Evolutionary conservation across 1,140 invertebrate species (phyloP), one percentile per base, ranked within the genome.

Genomic region (Trichonephila clavipes): DNA sequence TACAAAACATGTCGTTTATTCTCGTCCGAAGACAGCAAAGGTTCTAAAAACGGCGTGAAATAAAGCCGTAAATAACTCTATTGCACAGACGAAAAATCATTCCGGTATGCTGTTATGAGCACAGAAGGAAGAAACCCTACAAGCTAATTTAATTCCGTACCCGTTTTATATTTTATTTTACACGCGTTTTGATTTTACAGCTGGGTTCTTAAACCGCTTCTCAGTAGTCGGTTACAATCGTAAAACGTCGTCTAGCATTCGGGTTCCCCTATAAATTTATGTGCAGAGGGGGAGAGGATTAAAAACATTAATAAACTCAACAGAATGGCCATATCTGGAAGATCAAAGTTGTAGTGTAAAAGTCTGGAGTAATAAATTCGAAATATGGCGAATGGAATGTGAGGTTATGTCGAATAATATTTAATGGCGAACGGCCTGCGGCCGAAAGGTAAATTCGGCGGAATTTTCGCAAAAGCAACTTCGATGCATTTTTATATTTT

Each of bases 81-180:
- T 58, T 24, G 34, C 88, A 72, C 88, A 77, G 88, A 88, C 62
- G 86, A 88, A 88, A 88, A 64, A 88, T 88, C 86, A 88, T 88
- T 88, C 44, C 86, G 62, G 86, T 51, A 34, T n/a, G 86, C 86
- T 28, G 62, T 89, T 89, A 89, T 58, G 88, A 28, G 66, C 66
- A 12, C 21, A 21, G 14, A n/a, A 24, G 66, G 72, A 19, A 16
- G 3, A 34, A 44, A 89, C 21, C 66, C 21, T 14, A 8, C 21
- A n/a, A 69, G 24, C 51, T 89, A 69, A 89, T 89, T 89, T 72
- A 89, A 72, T 89, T 72, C 64, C 19, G 64, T 59, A 34, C n/a
- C 64, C 64, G 64, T 89, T 89, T 89, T 89, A 89, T 89, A 89
- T 77, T 89, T 89, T 77, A 89, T 89, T 89, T 89, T 89, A 72